These are phyloP conservation scores for Lethrus apterus DNA, from an alignment of 1,140 invertebrate species.

Conservation along the genomic window DNA sequence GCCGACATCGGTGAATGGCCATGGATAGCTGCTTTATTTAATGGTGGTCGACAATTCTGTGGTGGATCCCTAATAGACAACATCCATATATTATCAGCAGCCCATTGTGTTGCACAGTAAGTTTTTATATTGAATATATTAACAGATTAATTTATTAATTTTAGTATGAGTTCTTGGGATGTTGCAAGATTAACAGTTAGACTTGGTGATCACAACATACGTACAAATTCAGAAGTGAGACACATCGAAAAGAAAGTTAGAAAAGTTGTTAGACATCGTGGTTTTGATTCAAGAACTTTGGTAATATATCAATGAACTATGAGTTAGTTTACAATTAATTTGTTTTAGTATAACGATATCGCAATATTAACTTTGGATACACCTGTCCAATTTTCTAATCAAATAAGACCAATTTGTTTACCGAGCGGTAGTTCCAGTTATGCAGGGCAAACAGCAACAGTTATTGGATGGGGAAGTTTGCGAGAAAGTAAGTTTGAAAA, in stretches of 20 bases:
- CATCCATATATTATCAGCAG: constrained; percentile 76
- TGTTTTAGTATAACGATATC: constrained; percentile 72
- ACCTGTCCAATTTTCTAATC: constrained; percentile 64
- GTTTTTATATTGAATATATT: constrained; percentile 29
- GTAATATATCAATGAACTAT: constrained; percentile 41
- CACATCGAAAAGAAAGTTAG: constrained; percentile 72
- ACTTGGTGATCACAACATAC: constrained; percentile 77
- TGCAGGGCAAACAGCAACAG: constrained; percentile 60
- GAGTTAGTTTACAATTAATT: constrained; percentile 7
- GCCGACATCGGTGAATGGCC: constrained; percentile 77
- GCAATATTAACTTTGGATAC: constrained; percentile 75
- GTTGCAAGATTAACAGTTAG: constrained; percentile 72
- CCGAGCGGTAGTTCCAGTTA: constrained; percentile 50
- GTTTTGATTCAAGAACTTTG: constrained; percentile 74
- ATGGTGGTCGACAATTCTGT: constrained; percentile 77
- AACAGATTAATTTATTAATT: constrained; percentile 29
- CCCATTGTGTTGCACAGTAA: constrained; percentile 87
- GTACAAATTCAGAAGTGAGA: constrained; percentile 59
- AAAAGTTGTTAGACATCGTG: constrained; percentile 72
- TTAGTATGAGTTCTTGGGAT: constrained; percentile 81
- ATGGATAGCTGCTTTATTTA: constrained; percentile 79
- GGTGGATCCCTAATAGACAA: constrained; percentile 82
- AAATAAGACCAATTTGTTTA: constrained; percentile 76
- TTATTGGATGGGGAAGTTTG: constrained; percentile 79
- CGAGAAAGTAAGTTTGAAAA: constrained; percentile 62